Evolutionary conservation across 2,888 invertebrate genomes (phyloP), one percentile per base, ranked within the genome.

Genomic region (Synergus japonicus): DNA sequence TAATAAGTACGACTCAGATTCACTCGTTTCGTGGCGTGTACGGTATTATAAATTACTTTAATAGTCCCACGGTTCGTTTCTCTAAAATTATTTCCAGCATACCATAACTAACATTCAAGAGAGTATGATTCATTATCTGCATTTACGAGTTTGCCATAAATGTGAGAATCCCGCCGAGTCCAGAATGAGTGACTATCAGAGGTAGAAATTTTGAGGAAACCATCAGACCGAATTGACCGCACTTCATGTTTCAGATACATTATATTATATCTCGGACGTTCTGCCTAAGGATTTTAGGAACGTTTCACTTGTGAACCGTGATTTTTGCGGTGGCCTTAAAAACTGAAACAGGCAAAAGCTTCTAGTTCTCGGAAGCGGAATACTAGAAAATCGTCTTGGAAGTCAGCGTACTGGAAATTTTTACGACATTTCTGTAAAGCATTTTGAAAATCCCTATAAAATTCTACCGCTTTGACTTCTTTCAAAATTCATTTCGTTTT

Each of bases 261-360:
- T 54, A 54, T 54, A n/a, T n/a, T n/a, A 54, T 54, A 54, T 54
- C 54, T 7, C 54, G 54, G 54, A 54, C 54, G n/a, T 54, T 54
- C 0, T 54, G 54, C n/a, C 2, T 54, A 54, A 54, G 54, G 54
- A 54, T n/a, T 54, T 54, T 9, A n/a, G 54, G 2, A 54, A 15
- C 7, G 54, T 15, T n/a, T 54, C 8, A n/a, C 54, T 54, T 54
- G 54, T n/a, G 54, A 54, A 54, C 54, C 54, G 54, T 54, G 54
- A 8, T n/a, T n/a, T n/a, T n/a, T 54, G 54, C n/a, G 54, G 54
- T 54, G n/a, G 54, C 9, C 2, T n/a, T 13, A n/a, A 54, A n/a
- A 2, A 54, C 54, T n/a, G 8, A 54, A 54, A 54, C 54, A 54
- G 54, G n/a, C 8, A n/a, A 54, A 54, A 54, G 54, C 54, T 54